A percentile compares a stretch with the other conserved stretches of the same genome.
These are phyloP conservation scores for Morpho helenor DNA, from an alignment of 2,888 invertebrate species.

Conservation along the genomic window DNA sequence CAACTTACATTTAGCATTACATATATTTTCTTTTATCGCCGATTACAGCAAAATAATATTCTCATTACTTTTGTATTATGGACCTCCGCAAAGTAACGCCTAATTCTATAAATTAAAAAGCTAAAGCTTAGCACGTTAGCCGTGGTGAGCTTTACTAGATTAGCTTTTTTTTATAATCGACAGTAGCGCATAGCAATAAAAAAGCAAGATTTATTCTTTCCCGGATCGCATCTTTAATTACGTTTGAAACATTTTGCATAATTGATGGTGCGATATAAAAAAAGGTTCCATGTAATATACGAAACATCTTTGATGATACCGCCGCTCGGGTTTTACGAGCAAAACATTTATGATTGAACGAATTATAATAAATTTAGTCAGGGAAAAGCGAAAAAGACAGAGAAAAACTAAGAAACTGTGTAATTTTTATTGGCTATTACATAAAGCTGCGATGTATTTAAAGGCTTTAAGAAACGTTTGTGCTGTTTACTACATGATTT, in stretches of 20 bases:
- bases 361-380: constrained; percentile 20
- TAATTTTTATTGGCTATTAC: neutral
- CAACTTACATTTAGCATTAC: too few relatives aligned
- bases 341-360: constrained; percentile 18
- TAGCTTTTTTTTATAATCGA: neutral
- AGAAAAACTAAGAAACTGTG: neutral
- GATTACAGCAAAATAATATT: too few relatives aligned
- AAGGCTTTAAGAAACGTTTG: too few relatives aligned
- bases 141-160: too few relatives aligned
- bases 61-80: too few relatives aligned
- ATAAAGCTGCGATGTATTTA: too few relatives aligned
- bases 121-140: too few relatives aligned
- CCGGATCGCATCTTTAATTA: constrained; percentile 37
- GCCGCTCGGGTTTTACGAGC: constrained; percentile 11
- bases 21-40: too few relatives aligned
- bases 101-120: too few relatives aligned
- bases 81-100: too few relatives aligned
- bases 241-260: constrained; percentile 46
- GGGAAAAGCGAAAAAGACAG: neutral
- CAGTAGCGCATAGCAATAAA: constrained; percentile 14
- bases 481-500: too few relatives aligned
- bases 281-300: constrained; percentile 30
- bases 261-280: constrained; percentile 41
- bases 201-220: constrained; percentile 31
- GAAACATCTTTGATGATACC: constrained; percentile 25